Evolutionary conservation across 2,113 vertebrate genomes (phyloP).

Genomic region (Psilopsiagon aurifrons): DNA sequence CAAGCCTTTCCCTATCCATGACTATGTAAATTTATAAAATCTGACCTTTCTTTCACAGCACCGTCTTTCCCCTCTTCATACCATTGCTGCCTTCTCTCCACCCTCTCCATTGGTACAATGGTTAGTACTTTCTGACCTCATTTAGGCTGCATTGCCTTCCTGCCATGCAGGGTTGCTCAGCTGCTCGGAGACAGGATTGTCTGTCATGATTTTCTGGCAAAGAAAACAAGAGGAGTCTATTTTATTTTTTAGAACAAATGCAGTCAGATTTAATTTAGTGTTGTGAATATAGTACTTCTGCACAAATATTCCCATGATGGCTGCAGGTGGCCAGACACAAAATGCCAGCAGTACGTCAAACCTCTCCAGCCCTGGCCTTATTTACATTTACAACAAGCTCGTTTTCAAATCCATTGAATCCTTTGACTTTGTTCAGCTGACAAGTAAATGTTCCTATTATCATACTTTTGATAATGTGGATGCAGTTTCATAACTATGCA

Average conservation of each 20-base stretch:
- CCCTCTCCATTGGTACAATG: neutral
- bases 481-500: neutral
- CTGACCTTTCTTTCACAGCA: neutral
- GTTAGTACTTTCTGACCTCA: neutral
- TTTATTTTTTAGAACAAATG: constrained; percentile 21
- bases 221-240: neutral
- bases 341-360: neutral
- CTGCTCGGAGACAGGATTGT: neutral
- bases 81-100: neutral
- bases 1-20: neutral
- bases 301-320: neutral
- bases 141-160: neutral
- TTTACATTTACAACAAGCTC: neutral
- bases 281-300: neutral
- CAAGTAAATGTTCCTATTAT: neutral
- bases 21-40: neutral
- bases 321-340: neutral
- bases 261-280: constrained; percentile 18
- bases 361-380: neutral
- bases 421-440: constrained; percentile 15
- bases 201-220: neutral
- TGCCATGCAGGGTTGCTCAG: neutral
- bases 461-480: neutral
- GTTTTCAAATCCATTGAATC: neutral
- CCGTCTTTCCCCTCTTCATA: neutral